Evolutionary conservation across 2,888 invertebrate genomes (phyloP).

Genomic region (Agapetus fuscipes): DNA sequence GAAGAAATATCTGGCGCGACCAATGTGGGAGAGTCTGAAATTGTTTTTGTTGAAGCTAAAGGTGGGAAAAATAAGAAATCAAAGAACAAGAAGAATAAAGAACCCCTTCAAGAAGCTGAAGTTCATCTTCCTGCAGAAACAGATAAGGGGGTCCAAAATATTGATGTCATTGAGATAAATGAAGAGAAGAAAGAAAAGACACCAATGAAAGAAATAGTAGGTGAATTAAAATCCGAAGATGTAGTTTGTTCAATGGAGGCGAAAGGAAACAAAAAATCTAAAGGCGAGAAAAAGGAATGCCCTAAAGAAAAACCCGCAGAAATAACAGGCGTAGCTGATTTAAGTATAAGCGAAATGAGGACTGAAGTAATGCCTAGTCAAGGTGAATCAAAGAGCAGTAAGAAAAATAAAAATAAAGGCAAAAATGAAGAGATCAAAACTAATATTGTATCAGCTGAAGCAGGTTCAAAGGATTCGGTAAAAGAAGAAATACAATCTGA

Average conservation of each 20-base stretch:
- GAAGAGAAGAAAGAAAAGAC: neutral
- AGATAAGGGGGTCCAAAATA: too few relatives aligned
- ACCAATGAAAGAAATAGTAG: neutral
- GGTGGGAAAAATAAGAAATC: constrained; percentile 8
- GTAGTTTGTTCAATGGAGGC: neutral
- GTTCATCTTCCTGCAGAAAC: too few relatives aligned
- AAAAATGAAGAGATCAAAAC: constrained; percentile 3
- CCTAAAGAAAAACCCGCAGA: neutral
- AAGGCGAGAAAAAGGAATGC: constrained; percentile 3
- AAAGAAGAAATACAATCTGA: constrained; percentile 1
- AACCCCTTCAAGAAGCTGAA: neutral
- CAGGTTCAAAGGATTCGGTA: neutral
- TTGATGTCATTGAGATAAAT: too few relatives aligned
- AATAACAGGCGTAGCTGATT: neutral
- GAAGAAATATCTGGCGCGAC: too few relatives aligned
- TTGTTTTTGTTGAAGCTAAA: constrained; percentile 6
- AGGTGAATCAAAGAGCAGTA: constrained; percentile 3
- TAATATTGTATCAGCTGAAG: too few relatives aligned
- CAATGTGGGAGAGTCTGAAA: too few relatives aligned
- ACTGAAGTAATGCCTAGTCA: neutral
- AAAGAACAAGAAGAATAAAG: constrained; percentile 11
- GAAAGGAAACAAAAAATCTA: constrained; percentile 1
- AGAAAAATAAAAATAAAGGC: constrained; percentile 10
- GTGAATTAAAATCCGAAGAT: neutral
- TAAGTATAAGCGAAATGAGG: neutral